Percentiles rank a stretch among this genome's conserved stretches.
Conservation (phyloP, 2,113 vertebrate genomes). For the Puffinus mauretanicus region DNA sequence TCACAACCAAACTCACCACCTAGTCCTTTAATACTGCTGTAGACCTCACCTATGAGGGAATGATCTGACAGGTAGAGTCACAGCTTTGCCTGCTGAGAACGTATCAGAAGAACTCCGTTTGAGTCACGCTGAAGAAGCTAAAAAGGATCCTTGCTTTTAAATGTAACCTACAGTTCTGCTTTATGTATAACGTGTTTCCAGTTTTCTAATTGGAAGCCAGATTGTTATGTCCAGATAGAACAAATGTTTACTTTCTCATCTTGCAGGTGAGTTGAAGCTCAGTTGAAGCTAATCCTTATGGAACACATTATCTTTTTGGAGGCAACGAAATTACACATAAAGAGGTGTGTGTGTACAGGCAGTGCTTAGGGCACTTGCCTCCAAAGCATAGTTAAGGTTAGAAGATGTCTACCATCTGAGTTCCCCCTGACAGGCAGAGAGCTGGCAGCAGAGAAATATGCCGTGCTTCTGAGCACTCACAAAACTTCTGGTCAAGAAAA, state of each 20-base stretch:
- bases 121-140: not conserved
- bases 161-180: not conserved
- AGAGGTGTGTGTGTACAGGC: not conserved
- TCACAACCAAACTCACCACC: not conserved
- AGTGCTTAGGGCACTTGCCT: not conserved
- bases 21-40: not conserved
- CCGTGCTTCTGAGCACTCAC: not conserved
- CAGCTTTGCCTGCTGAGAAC: not conserved
- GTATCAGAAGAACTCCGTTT: not conserved
- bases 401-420: not conserved
- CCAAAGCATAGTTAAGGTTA: not conserved
- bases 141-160: not conserved
- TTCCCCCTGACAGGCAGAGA: not conserved
- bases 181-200: not conserved
- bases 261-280: not conserved
- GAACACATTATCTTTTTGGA: not conserved
- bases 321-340: not conserved
- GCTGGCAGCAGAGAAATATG: not conserved
- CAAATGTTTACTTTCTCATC: not conserved
- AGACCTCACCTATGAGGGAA: not conserved
- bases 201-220: not conserved
- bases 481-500: not conserved
- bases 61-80: not conserved
- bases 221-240: not conserved
- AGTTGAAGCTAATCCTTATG: not conserved